Conservation (phyloP, 2,797 vertebrate species). For the Rachycentron canadum region DNA sequence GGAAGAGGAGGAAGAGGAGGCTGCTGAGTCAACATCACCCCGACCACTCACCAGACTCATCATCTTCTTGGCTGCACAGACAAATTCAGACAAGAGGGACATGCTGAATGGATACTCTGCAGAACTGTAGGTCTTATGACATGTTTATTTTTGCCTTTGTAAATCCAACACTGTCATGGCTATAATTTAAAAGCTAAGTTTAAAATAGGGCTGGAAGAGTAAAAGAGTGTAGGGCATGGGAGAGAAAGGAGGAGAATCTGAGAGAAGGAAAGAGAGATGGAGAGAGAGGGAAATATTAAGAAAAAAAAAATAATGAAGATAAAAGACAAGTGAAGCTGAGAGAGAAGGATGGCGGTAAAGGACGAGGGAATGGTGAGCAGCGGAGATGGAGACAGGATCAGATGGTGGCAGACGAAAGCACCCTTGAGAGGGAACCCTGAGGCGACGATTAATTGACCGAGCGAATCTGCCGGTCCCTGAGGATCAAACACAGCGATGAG, state of each 20-base stretch:
- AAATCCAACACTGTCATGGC: background rate
- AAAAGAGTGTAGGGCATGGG: no score
- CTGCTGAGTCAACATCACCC: slow-evolving; percentile 47
- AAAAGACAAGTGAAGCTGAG: slow-evolving; percentile 11
- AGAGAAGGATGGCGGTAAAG: background rate
- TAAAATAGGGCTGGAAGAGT: no score
- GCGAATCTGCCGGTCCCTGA: background rate
- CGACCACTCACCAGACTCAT: slow-evolving; percentile 84
- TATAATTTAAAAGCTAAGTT: no score
- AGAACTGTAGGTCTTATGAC: no score
- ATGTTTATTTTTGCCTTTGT: background rate
- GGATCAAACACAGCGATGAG: slow-evolving; percentile 18
- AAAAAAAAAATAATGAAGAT: background rate
- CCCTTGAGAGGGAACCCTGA: background rate
- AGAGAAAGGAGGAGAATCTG: no score
- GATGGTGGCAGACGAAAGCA: background rate
- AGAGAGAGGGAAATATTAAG: background rate
- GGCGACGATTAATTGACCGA: slow-evolving; percentile 43
- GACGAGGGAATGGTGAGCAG: background rate
- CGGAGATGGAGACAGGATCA: background rate
- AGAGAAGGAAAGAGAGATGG: background rate
- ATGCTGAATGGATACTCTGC: slow-evolving; percentile 11
- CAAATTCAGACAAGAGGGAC: background rate
- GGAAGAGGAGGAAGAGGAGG: slow-evolving; percentile 62
- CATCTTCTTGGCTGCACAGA: slow-evolving; percentile 85